phyloP scores from a whole-genome alignment of 2,797 vertebrate species.

The Hipposideros larvatus region DNA sequence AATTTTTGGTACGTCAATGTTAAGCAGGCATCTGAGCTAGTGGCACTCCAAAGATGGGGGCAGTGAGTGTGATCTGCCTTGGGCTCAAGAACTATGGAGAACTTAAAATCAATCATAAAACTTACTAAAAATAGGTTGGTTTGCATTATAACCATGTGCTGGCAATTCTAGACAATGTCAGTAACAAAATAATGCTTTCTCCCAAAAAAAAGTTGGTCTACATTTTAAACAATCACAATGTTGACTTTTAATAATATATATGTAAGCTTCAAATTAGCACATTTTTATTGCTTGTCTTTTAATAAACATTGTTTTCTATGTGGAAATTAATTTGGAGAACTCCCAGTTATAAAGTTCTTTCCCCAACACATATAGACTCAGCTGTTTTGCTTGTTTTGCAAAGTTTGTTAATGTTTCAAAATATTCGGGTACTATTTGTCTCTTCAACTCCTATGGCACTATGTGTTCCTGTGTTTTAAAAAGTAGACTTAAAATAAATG shows the following conservation, averaged over 20 bases:
- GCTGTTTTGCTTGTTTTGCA: not conserved
- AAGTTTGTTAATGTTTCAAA: not conserved
- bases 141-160: slow-evolving; percentile 56
- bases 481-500: not conserved
- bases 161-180: slow-evolving; percentile 37
- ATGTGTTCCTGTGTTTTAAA: not conserved
- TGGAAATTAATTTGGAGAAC: slow-evolving; percentile 10
- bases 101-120: not conserved
- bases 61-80: not conserved
- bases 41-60: rapidly evolving
- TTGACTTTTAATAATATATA: slow-evolving; percentile 43
- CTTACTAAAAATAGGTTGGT: not conserved
- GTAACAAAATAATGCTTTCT: not conserved
- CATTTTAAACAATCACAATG: slow-evolving; percentile 42
- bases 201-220: not conserved
- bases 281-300: slow-evolving; percentile 46
- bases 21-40: not conserved
- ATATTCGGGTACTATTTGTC: not conserved
- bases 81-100: not conserved
- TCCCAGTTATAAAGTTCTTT: not conserved
- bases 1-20: not conserved
- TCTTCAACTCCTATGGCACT: not conserved
- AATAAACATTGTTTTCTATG: slow-evolving; percentile 33
- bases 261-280: slow-evolving; percentile 49
- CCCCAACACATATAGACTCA: not conserved